phyloP scores from a whole-genome alignment of 2,888 invertebrate genomes.

The Coelopa pilipes region DNA sequence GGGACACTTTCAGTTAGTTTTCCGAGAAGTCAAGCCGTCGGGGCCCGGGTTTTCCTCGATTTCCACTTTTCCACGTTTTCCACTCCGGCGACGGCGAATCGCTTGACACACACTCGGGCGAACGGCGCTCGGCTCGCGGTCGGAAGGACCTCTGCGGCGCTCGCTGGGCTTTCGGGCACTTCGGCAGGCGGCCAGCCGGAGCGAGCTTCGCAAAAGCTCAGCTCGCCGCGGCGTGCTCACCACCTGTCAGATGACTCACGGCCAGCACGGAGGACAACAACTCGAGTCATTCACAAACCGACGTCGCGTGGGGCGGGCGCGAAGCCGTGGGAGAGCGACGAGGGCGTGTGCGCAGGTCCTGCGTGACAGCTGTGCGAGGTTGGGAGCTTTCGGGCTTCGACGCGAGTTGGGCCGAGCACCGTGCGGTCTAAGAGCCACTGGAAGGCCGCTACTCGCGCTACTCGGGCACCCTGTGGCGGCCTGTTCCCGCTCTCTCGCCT shows the following conservation, averaged over 20 bases:
- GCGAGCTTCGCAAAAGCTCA: conserved; percentile 7
- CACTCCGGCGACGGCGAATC: conserved; percentile 32
- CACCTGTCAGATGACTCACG: conserved; percentile 48
- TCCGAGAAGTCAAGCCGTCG: too few species aligned
- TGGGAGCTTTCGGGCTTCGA: background rate
- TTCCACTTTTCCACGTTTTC: conserved; percentile 29
- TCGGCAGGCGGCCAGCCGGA: background rate
- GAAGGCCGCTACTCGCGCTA: too few species aligned
- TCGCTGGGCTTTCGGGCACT: background rate
- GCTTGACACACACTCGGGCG: conserved; percentile 43
- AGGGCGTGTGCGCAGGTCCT: conserved; percentile 34
- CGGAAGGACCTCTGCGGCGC: conserved; percentile 39
- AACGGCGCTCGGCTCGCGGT: conserved; percentile 38
- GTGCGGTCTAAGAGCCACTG: too few species aligned
- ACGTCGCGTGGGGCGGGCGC: background rate
- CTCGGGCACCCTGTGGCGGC: too few species aligned
- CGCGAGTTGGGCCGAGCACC: background rate
- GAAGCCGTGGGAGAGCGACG: background rate
- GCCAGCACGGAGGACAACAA: conserved; percentile 46
- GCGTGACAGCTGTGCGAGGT: conserved; percentile 36
- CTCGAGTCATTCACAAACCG: conserved; percentile 37
- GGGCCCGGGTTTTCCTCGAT: background rate
- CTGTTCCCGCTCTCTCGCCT: too few species aligned
- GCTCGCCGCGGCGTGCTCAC: conserved; percentile 32
- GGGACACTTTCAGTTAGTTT: conserved; percentile 20